Conservation (phyloP, 2,113 vertebrate genomes). For the Saccopteryx bilineata region DNA sequence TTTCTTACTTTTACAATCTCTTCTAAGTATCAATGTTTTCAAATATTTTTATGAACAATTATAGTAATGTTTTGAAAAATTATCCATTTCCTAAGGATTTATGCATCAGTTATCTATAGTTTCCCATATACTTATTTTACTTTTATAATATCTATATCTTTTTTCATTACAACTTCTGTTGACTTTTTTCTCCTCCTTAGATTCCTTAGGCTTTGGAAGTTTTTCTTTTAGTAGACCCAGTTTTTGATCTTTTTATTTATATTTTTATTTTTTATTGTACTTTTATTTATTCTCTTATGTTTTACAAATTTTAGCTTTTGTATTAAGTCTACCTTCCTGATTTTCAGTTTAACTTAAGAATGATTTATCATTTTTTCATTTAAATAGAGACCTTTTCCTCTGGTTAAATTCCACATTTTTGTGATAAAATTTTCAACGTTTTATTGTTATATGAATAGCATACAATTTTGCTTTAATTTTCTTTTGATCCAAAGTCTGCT, state of each 20-base stretch:
- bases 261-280: too few relatives aligned
- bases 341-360: too few relatives aligned
- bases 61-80: not conserved
- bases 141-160: not conserved
- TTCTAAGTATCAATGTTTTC: not conserved
- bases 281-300: too few relatives aligned
- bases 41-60: not conserved
- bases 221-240: not conserved
- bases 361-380: not conserved
- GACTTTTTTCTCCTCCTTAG: not conserved
- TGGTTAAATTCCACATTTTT: not conserved
- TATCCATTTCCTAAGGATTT: not conserved
- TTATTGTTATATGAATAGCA: not conserved
- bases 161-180: not conserved
- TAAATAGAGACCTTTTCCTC: not conserved
- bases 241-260: too few relatives aligned
- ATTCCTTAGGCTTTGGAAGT: not conserved
- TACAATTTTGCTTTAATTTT: not conserved
- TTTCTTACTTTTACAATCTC: not conserved
- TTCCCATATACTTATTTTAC: not conserved
- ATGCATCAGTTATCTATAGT: not conserved
- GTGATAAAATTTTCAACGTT: not conserved
- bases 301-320: too few relatives aligned
- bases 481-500: not conserved
- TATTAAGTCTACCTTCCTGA: too few relatives aligned